A percentile compares a stretch with the other conserved stretches of the same genome.
Conservation (phyloP, 2,797 vertebrate species). For the Apogon hyalosoma region DNA sequence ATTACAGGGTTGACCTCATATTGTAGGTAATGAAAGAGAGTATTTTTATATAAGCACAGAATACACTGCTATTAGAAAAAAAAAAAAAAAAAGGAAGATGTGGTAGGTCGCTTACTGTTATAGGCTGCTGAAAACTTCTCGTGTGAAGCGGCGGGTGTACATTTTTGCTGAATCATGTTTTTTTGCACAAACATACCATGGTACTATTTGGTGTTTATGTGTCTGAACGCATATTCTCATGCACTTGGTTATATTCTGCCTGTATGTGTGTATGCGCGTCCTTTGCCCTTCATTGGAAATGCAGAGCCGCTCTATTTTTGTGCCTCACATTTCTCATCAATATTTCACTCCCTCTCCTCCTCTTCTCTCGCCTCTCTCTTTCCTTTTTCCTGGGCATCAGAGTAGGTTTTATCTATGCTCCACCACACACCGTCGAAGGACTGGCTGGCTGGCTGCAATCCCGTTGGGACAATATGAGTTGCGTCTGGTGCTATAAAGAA, state of each 20-base stretch:
- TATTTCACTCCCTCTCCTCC: slow-evolving; percentile 68
- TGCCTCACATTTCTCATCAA: slow-evolving; percentile 73
- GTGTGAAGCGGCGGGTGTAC: slow-evolving; percentile 38
- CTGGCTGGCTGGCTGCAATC: slow-evolving; percentile 62
- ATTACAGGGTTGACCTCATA: slow-evolving; percentile 11
- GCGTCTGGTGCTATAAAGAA: slow-evolving; percentile 64
- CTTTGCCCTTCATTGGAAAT: slow-evolving; percentile 64
- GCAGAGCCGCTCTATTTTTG: slow-evolving; percentile 73
- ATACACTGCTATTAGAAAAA: slow-evolving; percentile 11
- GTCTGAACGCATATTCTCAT: slow-evolving; percentile 39
- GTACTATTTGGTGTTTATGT: slow-evolving; percentile 9
- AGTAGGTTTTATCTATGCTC: slow-evolving; percentile 78
- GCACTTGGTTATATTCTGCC: slow-evolving; percentile 31
- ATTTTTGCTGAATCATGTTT: slow-evolving; percentile 64
- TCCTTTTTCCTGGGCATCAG: slow-evolving; percentile 62
- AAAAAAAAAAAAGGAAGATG: slow-evolving; percentile 8
- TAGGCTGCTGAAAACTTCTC: slow-evolving; percentile 43
- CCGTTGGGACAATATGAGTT: slow-evolving; percentile 68
- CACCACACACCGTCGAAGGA: slow-evolving; percentile 71
- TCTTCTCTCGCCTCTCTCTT: slow-evolving; percentile 23
- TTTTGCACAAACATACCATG: slow-evolving; percentile 40
- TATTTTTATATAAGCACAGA: slow-evolving; percentile 18
- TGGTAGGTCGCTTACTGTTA: slow-evolving; percentile 47
- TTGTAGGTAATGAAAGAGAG: slow-evolving; percentile 34
- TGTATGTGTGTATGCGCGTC: slow-evolving; percentile 30